Base-by-base conservation (phyloP, 2,888 invertebrate species). In the Cyclophora punctaria region DNA sequence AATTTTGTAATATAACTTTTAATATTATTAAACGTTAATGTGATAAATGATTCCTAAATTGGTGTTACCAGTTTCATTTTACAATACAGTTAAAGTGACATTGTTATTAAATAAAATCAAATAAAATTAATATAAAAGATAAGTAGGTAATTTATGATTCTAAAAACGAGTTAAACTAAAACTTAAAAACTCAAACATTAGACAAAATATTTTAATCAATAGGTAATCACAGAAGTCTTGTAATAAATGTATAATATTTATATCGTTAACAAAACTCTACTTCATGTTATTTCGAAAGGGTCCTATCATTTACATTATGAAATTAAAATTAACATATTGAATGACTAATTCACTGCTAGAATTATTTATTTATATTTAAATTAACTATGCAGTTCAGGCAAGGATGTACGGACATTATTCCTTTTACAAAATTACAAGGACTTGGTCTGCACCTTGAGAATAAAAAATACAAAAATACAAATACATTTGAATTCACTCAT, bases 151-250 rank as follows among this genome's bases (percentile, higher is more conserved):
- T 58, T 53, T 62, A 61, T 59, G 53, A 57, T 63, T 54, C 62
- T 57, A 64, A 62, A 61, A 63, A 56, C 46, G 64, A 65, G 60
- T 63, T 69, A 69, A 66, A 63, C 70, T 70, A 69, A 65, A 61
- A 56, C 52, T 66, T 64, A 64, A 60, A 63, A 64, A 71, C 70
- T 67, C 62, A 56, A 71, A 66, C 64, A 69, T 66, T 65, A 69
- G 70, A 67, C 73, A 72, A 72, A 70, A 69, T 3, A 5, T 48
- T 40, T 40, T 48, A 20, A 42, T 7, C 3, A 7, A 7, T 7
- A 42, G 42, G 42, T 44, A 73, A 78, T 78, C 78, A 78, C 77
- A 78, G 78, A 71, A 76, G 70, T 74, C 68, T 69, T 71, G 67
- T 66, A 67, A 67, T 52, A 67, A 61, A 63, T 60, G 50, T 59